phyloP scores from a whole-genome alignment of 2,888 invertebrate genomes.

The Bibio marci region DNA sequence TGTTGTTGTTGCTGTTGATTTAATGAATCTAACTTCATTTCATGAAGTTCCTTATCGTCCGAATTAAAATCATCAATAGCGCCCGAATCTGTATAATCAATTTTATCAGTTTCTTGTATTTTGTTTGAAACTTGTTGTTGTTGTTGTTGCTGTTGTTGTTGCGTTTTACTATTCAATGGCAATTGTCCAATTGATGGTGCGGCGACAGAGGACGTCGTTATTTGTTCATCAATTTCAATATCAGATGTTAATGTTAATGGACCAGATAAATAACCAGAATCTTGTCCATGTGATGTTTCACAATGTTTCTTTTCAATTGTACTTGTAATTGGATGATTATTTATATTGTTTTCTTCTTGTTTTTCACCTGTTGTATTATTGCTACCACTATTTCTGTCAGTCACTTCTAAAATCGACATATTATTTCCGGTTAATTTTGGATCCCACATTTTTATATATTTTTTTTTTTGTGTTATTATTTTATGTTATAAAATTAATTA shows the following conservation, averaged over 20 bases:
- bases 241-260: slow-evolving; percentile 19
- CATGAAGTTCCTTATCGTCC: slow-evolving; percentile 8
- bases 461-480: no score
- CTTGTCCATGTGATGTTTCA: slow-evolving; percentile 20
- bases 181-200: no score
- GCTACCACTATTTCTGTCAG: no score
- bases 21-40: slow-evolving; percentile 7
- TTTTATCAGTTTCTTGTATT: slow-evolving; percentile 12
- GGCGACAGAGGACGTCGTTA: not conserved
- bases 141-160: not conserved
- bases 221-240: slow-evolving; percentile 1
- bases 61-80: slow-evolving; percentile 10
- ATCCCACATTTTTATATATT: no score
- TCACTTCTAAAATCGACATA: no score
- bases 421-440: no score
- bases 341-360: not conserved
- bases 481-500: no score
- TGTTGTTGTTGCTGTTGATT: slow-evolving; percentile 8
- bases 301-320: no score
- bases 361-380: not conserved
- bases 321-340: not conserved
- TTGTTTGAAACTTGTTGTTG: no score
- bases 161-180: no score
- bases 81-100: slow-evolving; percentile 17
- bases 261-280: slow-evolving; percentile 33